phyloP scores from a whole-genome alignment of 2,797 vertebrate genomes.

The Falco biarmicus region DNA sequence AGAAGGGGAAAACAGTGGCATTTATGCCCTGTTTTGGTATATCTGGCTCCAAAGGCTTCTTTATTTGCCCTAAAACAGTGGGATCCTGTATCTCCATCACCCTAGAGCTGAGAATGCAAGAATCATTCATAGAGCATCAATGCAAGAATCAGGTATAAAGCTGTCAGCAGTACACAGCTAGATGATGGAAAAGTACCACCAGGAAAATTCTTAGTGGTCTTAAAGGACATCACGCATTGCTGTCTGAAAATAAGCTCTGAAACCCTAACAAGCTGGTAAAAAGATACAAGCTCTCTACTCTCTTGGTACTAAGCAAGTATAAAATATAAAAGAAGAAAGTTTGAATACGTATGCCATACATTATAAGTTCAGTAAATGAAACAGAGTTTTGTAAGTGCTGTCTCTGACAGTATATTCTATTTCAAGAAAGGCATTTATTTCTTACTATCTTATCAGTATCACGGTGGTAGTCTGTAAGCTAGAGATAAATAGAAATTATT shows the following conservation, averaged over 20 bases:
- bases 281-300: background rate
- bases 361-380: slow-evolving; percentile 10
- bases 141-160: background rate
- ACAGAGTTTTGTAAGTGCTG: background rate
- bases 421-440: slow-evolving; percentile 30
- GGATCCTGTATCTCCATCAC: background rate
- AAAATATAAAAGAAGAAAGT: background rate
- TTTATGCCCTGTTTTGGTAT: background rate
- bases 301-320: background rate
- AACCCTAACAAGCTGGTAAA: background rate
- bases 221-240: background rate
- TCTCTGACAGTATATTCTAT: background rate
- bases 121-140: background rate
- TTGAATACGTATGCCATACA: background rate
- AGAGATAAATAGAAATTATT: background rate
- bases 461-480: background rate
- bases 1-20: background rate
- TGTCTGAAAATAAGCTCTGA: background rate
- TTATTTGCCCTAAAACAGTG: background rate
- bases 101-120: background rate
- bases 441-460: background rate
- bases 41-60: background rate
- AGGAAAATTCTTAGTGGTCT: background rate
- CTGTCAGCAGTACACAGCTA: background rate
- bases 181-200: background rate